Evolutionary conservation across 2,888 invertebrate genomes (phyloP).

Genomic region (Cryptophagus acutangulus): DNA sequence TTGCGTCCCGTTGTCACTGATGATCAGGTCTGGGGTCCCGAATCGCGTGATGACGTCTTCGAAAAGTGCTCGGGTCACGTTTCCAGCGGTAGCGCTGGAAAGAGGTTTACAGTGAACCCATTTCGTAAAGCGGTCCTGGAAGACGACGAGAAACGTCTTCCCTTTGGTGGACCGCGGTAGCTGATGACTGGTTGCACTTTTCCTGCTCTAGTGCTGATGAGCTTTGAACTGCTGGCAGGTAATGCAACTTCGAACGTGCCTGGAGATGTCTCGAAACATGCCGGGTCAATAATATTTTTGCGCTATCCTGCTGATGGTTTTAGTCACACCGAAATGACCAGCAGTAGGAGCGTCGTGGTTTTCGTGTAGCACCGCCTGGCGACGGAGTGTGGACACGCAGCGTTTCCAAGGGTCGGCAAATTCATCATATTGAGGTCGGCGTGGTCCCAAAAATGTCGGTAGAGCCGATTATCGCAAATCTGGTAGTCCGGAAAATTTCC

Average conservation of each 20-base stretch:
- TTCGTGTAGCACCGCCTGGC: constrained; percentile 7
- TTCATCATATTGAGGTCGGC: neutral
- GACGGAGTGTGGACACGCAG: constrained; percentile 7
- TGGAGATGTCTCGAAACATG: constrained; percentile 23
- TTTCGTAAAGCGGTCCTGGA: constrained; percentile 20
- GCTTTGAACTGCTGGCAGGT: constrained; percentile 26
- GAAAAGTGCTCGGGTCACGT: constrained; percentile 4
- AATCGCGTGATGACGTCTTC: constrained; percentile 9
- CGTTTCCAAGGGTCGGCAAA: constrained; percentile 12
- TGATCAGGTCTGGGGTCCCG: constrained; percentile 13
- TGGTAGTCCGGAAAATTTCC: neutral
- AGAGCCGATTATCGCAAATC: constrained; percentile 1
- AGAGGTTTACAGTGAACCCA: constrained; percentile 14
- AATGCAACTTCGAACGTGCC: constrained; percentile 23
- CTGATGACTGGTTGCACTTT: constrained; percentile 14
- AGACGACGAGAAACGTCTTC: constrained; percentile 14
- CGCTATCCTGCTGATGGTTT: constrained; percentile 23
- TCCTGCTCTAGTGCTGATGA: constrained; percentile 16
- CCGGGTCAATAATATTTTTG: constrained; percentile 30
- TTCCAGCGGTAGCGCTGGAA: constrained; percentile 11
- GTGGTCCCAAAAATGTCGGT: constrained; percentile 9
- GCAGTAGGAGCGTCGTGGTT: constrained; percentile 16
- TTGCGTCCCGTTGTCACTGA: constrained; percentile 18
- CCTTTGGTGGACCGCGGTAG: constrained; percentile 14
- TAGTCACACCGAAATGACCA: constrained; percentile 29